A percentile compares a stretch with the other conserved stretches of the same genome.
These are phyloP conservation scores for Indicator indicator DNA, from an alignment of 2,113 vertebrate species.

Conservation along the genomic window DNA sequence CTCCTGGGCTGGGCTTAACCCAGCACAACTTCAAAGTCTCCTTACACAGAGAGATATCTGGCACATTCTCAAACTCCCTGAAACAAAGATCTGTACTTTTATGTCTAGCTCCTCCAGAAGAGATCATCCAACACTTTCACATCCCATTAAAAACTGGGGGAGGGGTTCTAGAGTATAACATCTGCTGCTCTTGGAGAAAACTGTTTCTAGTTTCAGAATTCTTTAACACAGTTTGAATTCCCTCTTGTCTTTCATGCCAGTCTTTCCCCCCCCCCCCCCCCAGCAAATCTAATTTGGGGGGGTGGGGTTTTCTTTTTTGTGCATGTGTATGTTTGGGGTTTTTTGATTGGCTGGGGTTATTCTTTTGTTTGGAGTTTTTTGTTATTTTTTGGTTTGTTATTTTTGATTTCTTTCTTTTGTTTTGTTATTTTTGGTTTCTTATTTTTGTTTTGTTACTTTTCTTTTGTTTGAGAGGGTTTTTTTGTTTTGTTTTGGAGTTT, in stretches of 20 bases:
- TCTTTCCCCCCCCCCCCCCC: neutral
- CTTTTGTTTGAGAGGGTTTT: too few species aligned
- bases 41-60: neutral
- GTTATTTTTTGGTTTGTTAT: too few species aligned
- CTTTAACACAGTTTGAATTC: neutral
- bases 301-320: too few species aligned
- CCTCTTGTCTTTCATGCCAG: neutral
- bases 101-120: neutral
- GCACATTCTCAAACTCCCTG: conserved; percentile 29
- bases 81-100: conserved; percentile 25
- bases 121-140: neutral
- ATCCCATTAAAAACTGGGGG: neutral
- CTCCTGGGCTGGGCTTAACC: too few species aligned
- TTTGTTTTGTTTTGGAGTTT: too few species aligned
- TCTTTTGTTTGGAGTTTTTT: too few species aligned
- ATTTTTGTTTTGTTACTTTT: too few species aligned
- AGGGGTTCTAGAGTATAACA: neutral
- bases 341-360: too few species aligned
- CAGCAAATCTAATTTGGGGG: neutral
- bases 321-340: too few species aligned
- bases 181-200: neutral
- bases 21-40: conserved; percentile 21
- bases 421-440: too few species aligned
- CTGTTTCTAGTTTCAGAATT: neutral
- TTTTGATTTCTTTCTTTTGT: too few species aligned